phyloP scores from a whole-genome alignment of 2,888 invertebrate species.

The Drosophila austrosaltans region DNA sequence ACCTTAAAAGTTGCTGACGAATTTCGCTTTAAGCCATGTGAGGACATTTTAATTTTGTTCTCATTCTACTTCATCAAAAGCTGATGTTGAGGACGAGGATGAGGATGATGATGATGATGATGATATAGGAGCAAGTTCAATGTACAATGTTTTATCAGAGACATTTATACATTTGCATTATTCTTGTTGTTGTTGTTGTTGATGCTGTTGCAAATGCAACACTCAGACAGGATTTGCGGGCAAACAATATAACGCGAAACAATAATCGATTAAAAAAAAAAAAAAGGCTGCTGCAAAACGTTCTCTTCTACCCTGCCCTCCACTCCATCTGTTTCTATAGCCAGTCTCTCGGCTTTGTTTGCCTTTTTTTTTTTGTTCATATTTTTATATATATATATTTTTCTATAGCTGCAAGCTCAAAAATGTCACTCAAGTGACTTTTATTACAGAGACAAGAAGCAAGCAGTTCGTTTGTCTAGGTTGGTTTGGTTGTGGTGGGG shows the following conservation, averaged over 20 bases:
- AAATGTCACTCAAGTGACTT: slow-evolving; percentile 80
- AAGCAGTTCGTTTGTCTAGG: slow-evolving; percentile 19
- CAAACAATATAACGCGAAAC: slow-evolving; percentile 64
- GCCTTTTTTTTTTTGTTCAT: slow-evolving; percentile 53
- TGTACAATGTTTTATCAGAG: slow-evolving; percentile 61
- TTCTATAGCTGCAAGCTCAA: slow-evolving; percentile 69
- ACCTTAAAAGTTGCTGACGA: not conserved
- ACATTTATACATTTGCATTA: slow-evolving; percentile 55
- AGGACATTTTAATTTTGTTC: slow-evolving; percentile 42
- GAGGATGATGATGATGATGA: slow-evolving; percentile 40
- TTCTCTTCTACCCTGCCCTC: slow-evolving; percentile 34
- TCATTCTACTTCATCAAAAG: not conserved
- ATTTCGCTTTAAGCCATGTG: slow-evolving; percentile 18
- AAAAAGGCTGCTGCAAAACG: slow-evolving; percentile 45
- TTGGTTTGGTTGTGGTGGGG: not conserved
- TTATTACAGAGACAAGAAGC: slow-evolving; percentile 61
- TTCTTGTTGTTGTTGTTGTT: slow-evolving; percentile 7
- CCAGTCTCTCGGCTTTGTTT: slow-evolving; percentile 60
- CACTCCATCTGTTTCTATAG: not conserved
- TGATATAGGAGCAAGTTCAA: slow-evolving; percentile 68
- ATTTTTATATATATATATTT: not conserved
- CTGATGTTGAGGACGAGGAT: not conserved
- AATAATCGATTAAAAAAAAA: slow-evolving; percentile 74
- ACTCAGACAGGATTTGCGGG: slow-evolving; percentile 74
- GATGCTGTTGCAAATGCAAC: slow-evolving; percentile 45